Base-by-base conservation (phyloP, 64 coral and sea anemone species). In the Cladopsammia gracilis region DNA sequence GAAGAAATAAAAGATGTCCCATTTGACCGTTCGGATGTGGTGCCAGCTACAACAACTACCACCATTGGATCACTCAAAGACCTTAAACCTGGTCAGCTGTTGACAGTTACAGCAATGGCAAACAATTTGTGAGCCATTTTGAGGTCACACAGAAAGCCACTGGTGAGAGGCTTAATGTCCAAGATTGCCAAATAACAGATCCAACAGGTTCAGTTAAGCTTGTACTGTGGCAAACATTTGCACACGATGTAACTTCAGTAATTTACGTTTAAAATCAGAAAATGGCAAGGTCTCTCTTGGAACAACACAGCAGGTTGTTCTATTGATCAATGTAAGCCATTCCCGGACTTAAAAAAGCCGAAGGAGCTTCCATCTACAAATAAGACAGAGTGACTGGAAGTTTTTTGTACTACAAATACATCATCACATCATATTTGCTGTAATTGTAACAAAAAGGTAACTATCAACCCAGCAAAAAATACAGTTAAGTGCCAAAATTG, bases 151-250 rank as follows among this genome's bases (percentile, higher is more conserved):
- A 57, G 62, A 54, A 64, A 34, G 58, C 57, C 80, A 84, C 53
- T 34, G 53, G 62, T 23, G n/a, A 84, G 46, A 22, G 5, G 25
- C 59, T 86, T 18, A 13, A 86, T 47, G 62, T 86, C n/a, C 12
- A 13, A 19, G 83, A 86, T 67, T 86, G 83, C 43, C 44, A 68
- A 54, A 20, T 86, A n/a, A 68, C 83, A 70, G 83, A 87, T 56
- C 11, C 48, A 52, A 73, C 85, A 6, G 85, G 85, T 58, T 88
- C 65, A 45, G 71, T 76, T 47, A 88, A 88, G 73, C 86, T 88
- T 88, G 72, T 76, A 22, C 46, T 88, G 26, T 88, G 71, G 86
- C 70, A 49, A 19, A 4, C n/a, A 71, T 42, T 88, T 49, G 25
- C 86, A 34, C 26, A 48, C 25, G 75, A 75, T 84, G 65, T 22